Evolutionary conservation across 2,888 invertebrate species (phyloP), one percentile per base, ranked within the genome.

Genomic region (Anthrax anthrax): DNA sequence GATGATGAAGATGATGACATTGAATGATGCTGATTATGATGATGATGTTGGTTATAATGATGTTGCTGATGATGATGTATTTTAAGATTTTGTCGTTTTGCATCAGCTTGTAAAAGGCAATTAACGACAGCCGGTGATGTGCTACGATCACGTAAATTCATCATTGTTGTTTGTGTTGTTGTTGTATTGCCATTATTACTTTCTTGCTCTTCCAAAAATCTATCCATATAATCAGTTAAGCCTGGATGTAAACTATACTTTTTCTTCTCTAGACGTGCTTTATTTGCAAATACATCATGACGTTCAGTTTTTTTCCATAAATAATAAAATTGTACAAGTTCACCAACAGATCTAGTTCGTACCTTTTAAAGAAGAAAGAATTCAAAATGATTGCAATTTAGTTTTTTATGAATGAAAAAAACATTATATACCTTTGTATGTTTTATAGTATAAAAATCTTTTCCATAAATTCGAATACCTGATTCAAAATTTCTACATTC

Each of bases 271-370:
- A 91, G 67, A 43, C 90, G 74, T 12, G 85, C 83, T 67, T 88
- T 88, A 62, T 88, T 86, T 1, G 91, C 91, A 63, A 82, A 83
- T 58, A 82, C 51, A 57, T 97, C 97, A 67, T 96, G 94, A 17
- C 97, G 75, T 62, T 96, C 96, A 23, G 96, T 96, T 70, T 97
- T 97, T 70, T 98, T 98, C 98, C 98, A 98, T 46, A 95, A 75
- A 59, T 88, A 88, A 67, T 88, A 88, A 71, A 97, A 98, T 63
- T 96, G 92, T 14, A 97, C 94, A 51, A 98, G 72, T 69, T 98
- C 97, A 32, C 95, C 91, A 39, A 97, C 94, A 10, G 92, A 89
- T 56, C 96, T 75, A 47, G 95, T 94, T 57, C 88, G 76, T 41
- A 96, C 69, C 67, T 67, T 47, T 9, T 18, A 40, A 12, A 8